These are phyloP conservation scores for Lasiurus cinereus DNA, from an alignment of 2,113 vertebrate species.

Conservation along the genomic window DNA sequence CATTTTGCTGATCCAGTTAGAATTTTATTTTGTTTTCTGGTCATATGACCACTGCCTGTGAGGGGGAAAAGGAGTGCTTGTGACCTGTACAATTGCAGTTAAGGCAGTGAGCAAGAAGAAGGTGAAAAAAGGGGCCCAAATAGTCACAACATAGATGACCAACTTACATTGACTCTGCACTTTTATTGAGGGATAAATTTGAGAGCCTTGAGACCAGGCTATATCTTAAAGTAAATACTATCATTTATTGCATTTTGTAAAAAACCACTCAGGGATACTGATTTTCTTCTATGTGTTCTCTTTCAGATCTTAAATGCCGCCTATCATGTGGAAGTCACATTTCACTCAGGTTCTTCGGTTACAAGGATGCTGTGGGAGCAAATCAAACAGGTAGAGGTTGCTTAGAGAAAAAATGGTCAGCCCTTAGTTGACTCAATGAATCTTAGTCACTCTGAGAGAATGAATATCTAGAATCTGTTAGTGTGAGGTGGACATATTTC, in stretches of 20 bases:
- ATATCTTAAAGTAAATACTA: neutral
- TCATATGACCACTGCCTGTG: neutral
- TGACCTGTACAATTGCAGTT: neutral
- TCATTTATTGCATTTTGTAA: neutral
- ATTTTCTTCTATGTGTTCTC: neutral
- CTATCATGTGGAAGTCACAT: slow-evolving; percentile 98
- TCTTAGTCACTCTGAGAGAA: neutral
- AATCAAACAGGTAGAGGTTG: slow-evolving; percentile 94
- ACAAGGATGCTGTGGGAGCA: slow-evolving; percentile 98
- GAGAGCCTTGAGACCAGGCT: neutral
- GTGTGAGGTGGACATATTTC: neutral
- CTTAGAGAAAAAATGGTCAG: neutral
- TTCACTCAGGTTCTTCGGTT: slow-evolving; percentile 97
- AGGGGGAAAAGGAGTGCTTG: neutral
- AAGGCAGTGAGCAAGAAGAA: neutral
- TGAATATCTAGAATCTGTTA: neutral
- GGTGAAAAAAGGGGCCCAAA: neutral
- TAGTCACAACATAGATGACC: neutral
- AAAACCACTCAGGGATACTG: neutral
- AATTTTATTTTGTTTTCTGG: slow-evolving; percentile 6
- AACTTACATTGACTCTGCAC: neutral
- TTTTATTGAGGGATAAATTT: neutral
- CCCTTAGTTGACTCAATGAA: neutral
- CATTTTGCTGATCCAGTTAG: neutral
- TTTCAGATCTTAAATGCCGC: slow-evolving; percentile 97